Base-by-base conservation (phyloP, 2,888 invertebrate species). In the Erebia epiphron region DNA sequence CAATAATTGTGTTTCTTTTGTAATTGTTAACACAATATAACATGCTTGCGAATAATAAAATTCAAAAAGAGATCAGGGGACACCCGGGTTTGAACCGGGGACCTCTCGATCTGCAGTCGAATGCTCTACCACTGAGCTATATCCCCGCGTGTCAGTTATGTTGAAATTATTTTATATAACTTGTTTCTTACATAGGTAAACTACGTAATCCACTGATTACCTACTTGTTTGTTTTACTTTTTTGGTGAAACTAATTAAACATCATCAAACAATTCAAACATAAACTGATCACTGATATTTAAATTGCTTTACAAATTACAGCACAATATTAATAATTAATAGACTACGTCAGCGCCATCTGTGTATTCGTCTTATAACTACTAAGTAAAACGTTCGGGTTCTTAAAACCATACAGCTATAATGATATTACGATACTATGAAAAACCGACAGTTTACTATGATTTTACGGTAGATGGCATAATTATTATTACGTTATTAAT, bases 61-160 rank as follows among this genome's bases (percentile, higher is more conserved):
- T 2, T 13, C n/a, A 50, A 50, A 50, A 50, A n/a, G 7, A 0
- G 1, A 50, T 7, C 1, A 75, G 75, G 73, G 75, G 75, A 75
- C 75, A 75, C 75, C 75, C 73, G 74, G 74, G 74, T 74, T 74
- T 74, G 74, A 74, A 74, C 74, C 74, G 74, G 74, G 74, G 74
- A 74, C 74, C 74, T 74, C 74, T 74, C 74, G 74, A 74, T 74
- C 74, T 74, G 74, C 74, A 74, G 74, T 74, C 74, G 74, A 74
- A 74, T 74, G 74, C 74, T 74, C 74, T 74, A 74, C 74, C 74
- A 74, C 74, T 75, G 75, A 75, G 75, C 75, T 75, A 75, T 75
- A 75, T 75, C 74, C 74, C 74, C 74, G 16, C 7, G 2, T 16
- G 16, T n/a, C 0, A 26, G 1, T 4, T 0, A 0, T 1, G 7